Evolutionary conservation across 2,113 vertebrate genomes (phyloP), one percentile per base, ranked within the genome.

Genomic region (Megalops atlanticus): DNA sequence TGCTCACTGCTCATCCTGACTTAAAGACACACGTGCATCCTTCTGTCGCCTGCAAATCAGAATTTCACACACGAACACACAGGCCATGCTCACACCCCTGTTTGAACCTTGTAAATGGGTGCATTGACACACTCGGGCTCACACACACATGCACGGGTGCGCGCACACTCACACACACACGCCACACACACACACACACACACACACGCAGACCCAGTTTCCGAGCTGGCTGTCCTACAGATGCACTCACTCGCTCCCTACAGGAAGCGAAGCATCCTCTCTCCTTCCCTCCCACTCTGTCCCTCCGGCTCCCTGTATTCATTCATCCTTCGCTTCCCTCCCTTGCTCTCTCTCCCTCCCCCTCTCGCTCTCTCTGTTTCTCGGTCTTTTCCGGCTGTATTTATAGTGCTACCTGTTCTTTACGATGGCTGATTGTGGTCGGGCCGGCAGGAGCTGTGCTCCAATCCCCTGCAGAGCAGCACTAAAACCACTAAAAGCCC

Each of bases 121-220:
- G n/a, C n/a, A n/a, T n/a, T n/a, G n/a, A 52, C 16, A 16, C 49
- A 52, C 49, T 52, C 12, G 79, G 49, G 79, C 78, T 83, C 79
- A 74, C 79, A 83, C 75, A 81, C 49, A 83, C 35, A 83, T 36
- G 4, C 72, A 27, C 73, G 31, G 2, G 4, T 40, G 43, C 40
- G 43, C 24, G 1, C 38, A 43, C 39, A 43, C 5, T 27, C 39
- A 74, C 72, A 41, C 39, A 81, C 64, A 81, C 78, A 84, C 79
- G 70, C 79, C 81, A 45, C 6, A 14, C 73, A 74, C 40, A 74
- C 24, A 4, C 38, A 43, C 39, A 43, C 5, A 43, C 39, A 74
- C 72, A 41, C 39, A 41, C 36, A 41, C 21, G 24, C 70, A 41
- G 2, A 70, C 58, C 64, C 58, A 43, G 14, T 78, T 78, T 54